Evolutionary conservation across 1,140 invertebrate genomes (phyloP), one percentile per base, ranked within the genome.

Genomic region (Ctenoplectra terminalis): DNA sequence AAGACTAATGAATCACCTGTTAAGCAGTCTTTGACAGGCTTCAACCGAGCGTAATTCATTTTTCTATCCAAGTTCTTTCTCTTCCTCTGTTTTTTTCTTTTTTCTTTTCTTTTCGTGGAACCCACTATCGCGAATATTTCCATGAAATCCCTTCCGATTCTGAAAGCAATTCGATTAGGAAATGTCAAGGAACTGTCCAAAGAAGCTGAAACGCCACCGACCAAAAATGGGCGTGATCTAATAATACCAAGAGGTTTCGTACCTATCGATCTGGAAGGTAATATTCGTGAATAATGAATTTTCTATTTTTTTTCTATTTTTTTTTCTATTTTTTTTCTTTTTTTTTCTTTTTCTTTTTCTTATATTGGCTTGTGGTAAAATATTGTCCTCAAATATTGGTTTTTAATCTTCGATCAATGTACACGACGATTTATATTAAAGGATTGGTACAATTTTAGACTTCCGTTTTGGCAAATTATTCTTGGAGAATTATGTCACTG

Each of bases 221-320:
- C 26, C 20, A 46, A 20, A 74, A 63, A 61, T 50, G 29, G 34
- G n/a, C 23, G 23, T 46, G 29, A 13, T 72, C 74, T 69, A 84
- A 60, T 78, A 84, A 83, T 73, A 78, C 17, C 60, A 60, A 40
- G 9, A 2, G n/a, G 61, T 77, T 82, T 46, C 72, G 31, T 26
- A 83, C 72, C 83, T 67, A 34, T 72, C 29, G 60, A 83, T 67
- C 48, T 23, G 48, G 5, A 43, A 67, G 31, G 37, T 70, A 43
- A 73, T 46, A 31, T 50, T 40, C 37, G 1, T 23, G 9, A 52
- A 71, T 37, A 6, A n/a, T 13, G 29, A 43, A 54, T 3, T 54
- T 54, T n/a, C 23, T 23, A n/a, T 54, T 54, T n/a, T 29, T 26
- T 11, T 13, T 1, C 2, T 15, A 13, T 29, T 58, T 13, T n/a